Base-by-base conservation (phyloP, 2,113 vertebrate genomes). In the Pelodiscus sinensis region DNA sequence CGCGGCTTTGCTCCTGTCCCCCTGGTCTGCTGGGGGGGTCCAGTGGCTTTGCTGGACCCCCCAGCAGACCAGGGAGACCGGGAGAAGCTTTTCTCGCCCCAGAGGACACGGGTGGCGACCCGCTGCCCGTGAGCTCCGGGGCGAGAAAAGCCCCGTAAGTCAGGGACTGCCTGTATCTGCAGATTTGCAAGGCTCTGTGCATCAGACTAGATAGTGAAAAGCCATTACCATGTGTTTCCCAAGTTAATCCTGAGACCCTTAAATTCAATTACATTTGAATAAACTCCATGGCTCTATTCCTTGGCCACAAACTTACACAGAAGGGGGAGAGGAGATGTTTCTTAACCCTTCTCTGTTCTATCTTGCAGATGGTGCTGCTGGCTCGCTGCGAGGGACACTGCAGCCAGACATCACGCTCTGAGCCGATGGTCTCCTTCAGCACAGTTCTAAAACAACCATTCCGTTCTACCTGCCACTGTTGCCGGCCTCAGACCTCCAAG, bases 361-460 rank as follows among this genome's bases (percentile, higher is more conserved):
- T 71, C 91, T 65, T 4, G 1, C 97, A 99, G 99, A 99, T 99
- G 99, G 99, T 99, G 86, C 94, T 99, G 88, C 98, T 99, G 98
- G 99, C 99, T 79, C 99, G 99, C 89, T 99, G 99, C 1, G 99
- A 99, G 92, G 99, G 99, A 21, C 99, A 98, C 97, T 99, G 99
- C 98, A 99, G 98, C 96, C 99, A 99, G 95, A 98, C 97, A 0
- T 99, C 99, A 0, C 99, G 99, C 88, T 99, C 99, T 0, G 99
- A 99, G 96, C 99, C 99, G 0, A 98, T 99, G 96, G 99, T 99
- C 86, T 99, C 99, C 87, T 99, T 99, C 98, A 99, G 99, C 96
- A 98, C 99, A 0, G 98, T 99, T 78, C 98, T 99, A 90, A 99
- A 99, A 94, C 99, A 99, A 96, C 99, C 99, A 57, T 99, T 99